Percentiles rank a stretch among this genome's conserved stretches.
Evolutionary conservation across 1,140 invertebrate species (phyloP).

Genomic region (Aphaenogaster rudis): DNA sequence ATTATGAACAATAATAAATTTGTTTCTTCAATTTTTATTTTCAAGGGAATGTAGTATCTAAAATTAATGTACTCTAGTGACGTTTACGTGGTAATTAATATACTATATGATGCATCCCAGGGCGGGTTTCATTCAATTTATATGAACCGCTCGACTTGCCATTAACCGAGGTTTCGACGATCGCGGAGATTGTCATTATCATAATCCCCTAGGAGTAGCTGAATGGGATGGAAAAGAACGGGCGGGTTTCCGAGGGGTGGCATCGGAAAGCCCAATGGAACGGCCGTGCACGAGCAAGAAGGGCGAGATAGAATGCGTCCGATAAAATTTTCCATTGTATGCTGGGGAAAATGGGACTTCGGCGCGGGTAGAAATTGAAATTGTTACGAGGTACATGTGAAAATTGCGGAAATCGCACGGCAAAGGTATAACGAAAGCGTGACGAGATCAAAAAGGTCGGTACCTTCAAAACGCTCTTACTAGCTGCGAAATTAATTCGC

Average conservation of each 20-base stretch:
- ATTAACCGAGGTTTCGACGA: slow-evolving; percentile 68
- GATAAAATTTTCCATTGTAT: slow-evolving; percentile 76
- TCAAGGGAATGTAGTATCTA: not conserved
- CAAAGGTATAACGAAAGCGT: slow-evolving; percentile 51
- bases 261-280: slow-evolving; percentile 38
- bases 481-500: slow-evolving; percentile 46
- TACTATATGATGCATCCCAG: not conserved
- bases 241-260: not conserved
- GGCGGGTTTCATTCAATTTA: slow-evolving; percentile 59
- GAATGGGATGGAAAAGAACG: slow-evolving; percentile 59
- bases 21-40: not conserved
- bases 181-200: slow-evolving; percentile 70
- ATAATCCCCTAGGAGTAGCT: slow-evolving; percentile 69
- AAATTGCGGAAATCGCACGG: slow-evolving; percentile 68
- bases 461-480: slow-evolving; percentile 27
- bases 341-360: slow-evolving; percentile 65
- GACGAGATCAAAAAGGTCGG: slow-evolving; percentile 52
- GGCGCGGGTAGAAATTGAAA: slow-evolving; percentile 71
- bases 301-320: slow-evolving; percentile 61
- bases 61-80: not conserved
- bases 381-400: slow-evolving; percentile 74
- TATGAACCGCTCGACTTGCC: slow-evolving; percentile 63
- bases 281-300: slow-evolving; percentile 4
- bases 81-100: not conserved
- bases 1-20: not conserved